Conservation (phyloP, 2,888 invertebrate genomes). For the Campoplex nolae region DNA sequence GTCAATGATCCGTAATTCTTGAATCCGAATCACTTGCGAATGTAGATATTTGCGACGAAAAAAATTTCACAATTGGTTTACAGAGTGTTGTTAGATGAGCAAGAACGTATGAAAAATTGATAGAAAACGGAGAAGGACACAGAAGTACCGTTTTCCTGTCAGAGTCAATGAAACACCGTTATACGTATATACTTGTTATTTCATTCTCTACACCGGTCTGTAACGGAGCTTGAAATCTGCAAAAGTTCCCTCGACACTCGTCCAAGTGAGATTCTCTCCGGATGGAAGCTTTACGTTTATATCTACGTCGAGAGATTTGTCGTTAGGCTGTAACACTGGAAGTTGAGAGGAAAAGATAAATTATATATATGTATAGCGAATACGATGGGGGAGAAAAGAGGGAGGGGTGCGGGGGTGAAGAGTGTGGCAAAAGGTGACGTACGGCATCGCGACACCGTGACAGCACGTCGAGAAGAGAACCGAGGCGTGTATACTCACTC, state of each 20-base stretch:
- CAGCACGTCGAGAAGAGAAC: slow-evolving; percentile 68
- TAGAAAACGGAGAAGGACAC: no score
- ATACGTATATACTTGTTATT: neutral
- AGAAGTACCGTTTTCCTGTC: neutral
- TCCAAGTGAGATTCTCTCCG: slow-evolving; percentile 34
- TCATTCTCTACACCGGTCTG: neutral
- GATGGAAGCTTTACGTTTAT: slow-evolving; percentile 52
- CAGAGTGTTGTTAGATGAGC: no score
- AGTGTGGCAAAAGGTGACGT: slow-evolving; percentile 69
- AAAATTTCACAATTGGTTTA: no score
- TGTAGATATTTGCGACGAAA: no score
- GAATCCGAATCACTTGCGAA: no score
- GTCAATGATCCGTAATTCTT: no score
- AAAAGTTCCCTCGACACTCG: slow-evolving; percentile 39
- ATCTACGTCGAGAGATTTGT: slow-evolving; percentile 57
- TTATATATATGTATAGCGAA: slow-evolving; percentile 1
- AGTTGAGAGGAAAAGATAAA: slow-evolving; percentile 22
- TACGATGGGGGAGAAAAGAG: neutral
- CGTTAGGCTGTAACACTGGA: slow-evolving; percentile 43
- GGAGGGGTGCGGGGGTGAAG: slow-evolving; percentile 31
- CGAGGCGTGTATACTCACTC: slow-evolving; percentile 70
- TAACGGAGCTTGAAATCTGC: slow-evolving; percentile 37
- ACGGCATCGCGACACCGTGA: slow-evolving; percentile 68
- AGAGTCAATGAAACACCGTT: slow-evolving; percentile 13
- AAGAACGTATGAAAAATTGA: no score